Conservation (phyloP, 2,113 vertebrate species). For the Larimichthys polyactis region DNA sequence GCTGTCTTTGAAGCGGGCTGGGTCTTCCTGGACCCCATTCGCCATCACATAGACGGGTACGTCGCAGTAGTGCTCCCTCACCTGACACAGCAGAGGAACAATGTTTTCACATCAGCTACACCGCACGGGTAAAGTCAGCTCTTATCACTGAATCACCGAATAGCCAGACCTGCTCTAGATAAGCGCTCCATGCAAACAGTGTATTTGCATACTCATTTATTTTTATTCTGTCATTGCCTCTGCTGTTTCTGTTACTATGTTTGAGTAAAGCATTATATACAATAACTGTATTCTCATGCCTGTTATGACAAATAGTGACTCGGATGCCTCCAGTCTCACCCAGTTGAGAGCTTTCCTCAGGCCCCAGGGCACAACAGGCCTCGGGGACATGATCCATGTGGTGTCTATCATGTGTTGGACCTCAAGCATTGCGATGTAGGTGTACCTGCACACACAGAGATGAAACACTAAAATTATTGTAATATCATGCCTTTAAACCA, state of each 20-base stretch:
- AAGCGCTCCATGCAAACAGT: too few relatives aligned
- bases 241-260: too few relatives aligned
- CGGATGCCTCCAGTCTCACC: conserved; percentile 63
- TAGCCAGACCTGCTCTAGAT: too few relatives aligned
- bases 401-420: conserved; percentile 92
- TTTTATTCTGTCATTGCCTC: too few relatives aligned
- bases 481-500: not conserved
- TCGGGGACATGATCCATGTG: conserved; percentile 88
- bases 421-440: conserved; percentile 88
- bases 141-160: too few relatives aligned
- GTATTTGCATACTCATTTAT: too few relatives aligned
- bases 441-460: conserved; percentile 73
- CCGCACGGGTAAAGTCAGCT: too few relatives aligned
- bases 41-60: conserved; percentile 91
- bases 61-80: conserved; percentile 88
- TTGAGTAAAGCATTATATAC: too few relatives aligned
- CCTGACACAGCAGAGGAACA: conserved; percentile 77
- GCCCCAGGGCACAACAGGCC: conserved; percentile 94
- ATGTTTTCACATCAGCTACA: not conserved
- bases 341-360: conserved; percentile 89
- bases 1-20: conserved; percentile 85
- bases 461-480: not conserved
- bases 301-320: not conserved
- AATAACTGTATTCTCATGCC: too few relatives aligned
- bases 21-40: conserved; percentile 91